Evolutionary conservation across 2,888 invertebrate species (phyloP), one percentile per base, ranked within the genome.

Genomic region (Phalera bucephala): DNA sequence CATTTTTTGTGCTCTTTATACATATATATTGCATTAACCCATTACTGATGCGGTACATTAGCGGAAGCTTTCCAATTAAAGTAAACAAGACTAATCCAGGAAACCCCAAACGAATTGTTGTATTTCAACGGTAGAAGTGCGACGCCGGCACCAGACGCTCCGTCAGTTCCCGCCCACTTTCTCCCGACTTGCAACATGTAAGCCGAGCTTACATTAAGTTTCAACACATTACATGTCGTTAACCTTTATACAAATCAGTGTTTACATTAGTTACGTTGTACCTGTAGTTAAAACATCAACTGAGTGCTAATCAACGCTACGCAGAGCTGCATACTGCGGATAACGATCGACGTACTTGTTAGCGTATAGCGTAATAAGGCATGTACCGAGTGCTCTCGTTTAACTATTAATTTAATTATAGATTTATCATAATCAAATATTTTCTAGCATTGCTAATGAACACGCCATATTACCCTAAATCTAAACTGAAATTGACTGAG

Each of bases 211-310:
- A 55, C 40, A 45, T 33, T 57, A 58, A 40, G 50, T 69, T 56
- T 57, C 62, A 67, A 63, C 58, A 59, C 59, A 47, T 54, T 49
- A 52, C 57, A 55, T 58, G 69, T 67, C 70, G 61, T 64, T 70
- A 64, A 69, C 69, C 67, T 64, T 53, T 62, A 61, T 57, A 68
- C 63, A 67, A 66, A 65, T 61, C 53, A 54, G 38, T 58, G 70
- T 64, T 63, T 67, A 60, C 58, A 63, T 63, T 66, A 61, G 49
- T 42, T 43, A 52, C 51, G 36, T 17, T 17, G 17, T 40, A 44
- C 52, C 53, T 48, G 41, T 55, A 53, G 52, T 59, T 57, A 64
- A 58, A 62, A 52, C 52, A 55, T 48, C 52, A 57, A 52, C 53
- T 22, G 36, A 52, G 57, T 58, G 64, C 58, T 67, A 61, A 62